phyloP scores from a whole-genome alignment of 2,113 vertebrate species.

The Bos indicus region DNA sequence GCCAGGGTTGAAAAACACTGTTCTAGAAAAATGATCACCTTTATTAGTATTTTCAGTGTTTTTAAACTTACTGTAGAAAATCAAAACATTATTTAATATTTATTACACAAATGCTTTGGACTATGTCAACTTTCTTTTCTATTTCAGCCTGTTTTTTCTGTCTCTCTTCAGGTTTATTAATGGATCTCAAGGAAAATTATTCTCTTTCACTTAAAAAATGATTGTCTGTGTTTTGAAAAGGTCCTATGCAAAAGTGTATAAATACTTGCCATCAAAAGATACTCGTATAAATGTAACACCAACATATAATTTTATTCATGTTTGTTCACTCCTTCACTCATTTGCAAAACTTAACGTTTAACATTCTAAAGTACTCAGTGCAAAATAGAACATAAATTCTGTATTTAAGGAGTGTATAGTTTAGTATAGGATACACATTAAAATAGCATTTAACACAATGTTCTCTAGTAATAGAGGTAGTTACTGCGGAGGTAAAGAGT shows the following conservation, averaged over 20 bases:
- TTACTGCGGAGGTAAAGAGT: not conserved
- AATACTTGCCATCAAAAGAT: slow-evolving; percentile 10
- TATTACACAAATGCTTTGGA: not conserved
- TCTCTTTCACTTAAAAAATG: not conserved
- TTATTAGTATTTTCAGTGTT: slow-evolving; percentile 6
- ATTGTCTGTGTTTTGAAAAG: slow-evolving; percentile 12
- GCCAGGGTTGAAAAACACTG: not conserved
- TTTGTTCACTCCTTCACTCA: slow-evolving; percentile 6
- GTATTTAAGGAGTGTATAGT: not conserved
- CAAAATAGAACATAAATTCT: slow-evolving; percentile 16
- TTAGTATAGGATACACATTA: not conserved
- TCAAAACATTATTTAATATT: slow-evolving; percentile 1
- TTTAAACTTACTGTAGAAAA: not conserved
- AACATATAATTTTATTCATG: slow-evolving; percentile 16
- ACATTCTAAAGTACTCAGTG: slow-evolving; percentile 9
- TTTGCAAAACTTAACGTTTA: slow-evolving; percentile 7
- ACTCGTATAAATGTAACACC: not conserved
- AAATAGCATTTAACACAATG: not conserved
- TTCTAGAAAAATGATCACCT: not conserved
- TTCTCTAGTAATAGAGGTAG: slow-evolving; percentile 5
- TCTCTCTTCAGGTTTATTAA: slow-evolving; percentile 19
- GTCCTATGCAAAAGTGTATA: not conserved
- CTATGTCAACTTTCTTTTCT: not conserved
- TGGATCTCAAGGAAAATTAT: slow-evolving; percentile 13
- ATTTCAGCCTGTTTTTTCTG: not conserved